Conservation (phyloP, 2,888 invertebrate species). For the Polyommatus iphigenia region DNA sequence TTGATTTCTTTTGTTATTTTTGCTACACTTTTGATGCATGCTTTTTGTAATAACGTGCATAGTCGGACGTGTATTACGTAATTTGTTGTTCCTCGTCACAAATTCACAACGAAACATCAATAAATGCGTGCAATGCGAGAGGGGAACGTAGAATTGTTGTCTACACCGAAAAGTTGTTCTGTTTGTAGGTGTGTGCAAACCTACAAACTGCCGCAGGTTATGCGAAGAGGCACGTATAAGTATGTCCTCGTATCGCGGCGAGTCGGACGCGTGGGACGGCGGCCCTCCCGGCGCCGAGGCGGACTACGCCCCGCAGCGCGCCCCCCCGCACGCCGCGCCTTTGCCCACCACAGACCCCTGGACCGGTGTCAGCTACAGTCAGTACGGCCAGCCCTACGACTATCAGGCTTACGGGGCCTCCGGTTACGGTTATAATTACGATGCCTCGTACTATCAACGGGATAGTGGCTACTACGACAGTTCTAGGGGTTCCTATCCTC, state of each 20-base stretch:
- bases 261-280: slow-evolving; percentile 72
- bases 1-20: slow-evolving; percentile 46
- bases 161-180: slow-evolving; percentile 85
- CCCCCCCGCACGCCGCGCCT: slow-evolving; percentile 57
- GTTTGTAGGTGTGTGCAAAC: slow-evolving; percentile 84
- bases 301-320: slow-evolving; percentile 70
- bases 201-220: slow-evolving; percentile 81
- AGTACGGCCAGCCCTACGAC: slow-evolving; percentile 63
- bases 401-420: slow-evolving; percentile 59
- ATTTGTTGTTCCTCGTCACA: slow-evolving; percentile 72
- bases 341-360: slow-evolving; percentile 72
- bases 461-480: slow-evolving; percentile 56
- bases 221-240: slow-evolving; percentile 69
- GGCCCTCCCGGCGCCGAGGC: slow-evolving; percentile 78
- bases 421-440: slow-evolving; percentile 57
- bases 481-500: slow-evolving; percentile 46
- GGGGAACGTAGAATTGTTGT: slow-evolving; percentile 70
- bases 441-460: slow-evolving; percentile 60
- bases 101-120: slow-evolving; percentile 61
- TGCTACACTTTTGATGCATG: slow-evolving; percentile 56
- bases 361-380: slow-evolving; percentile 72
- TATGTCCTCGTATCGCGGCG: slow-evolving; percentile 74
- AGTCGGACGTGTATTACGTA: slow-evolving; percentile 71
- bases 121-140: slow-evolving; percentile 60
- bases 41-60: slow-evolving; percentile 50